phyloP scores from a whole-genome alignment of 2,113 vertebrate genomes.

The Hyperopisus bebe region DNA sequence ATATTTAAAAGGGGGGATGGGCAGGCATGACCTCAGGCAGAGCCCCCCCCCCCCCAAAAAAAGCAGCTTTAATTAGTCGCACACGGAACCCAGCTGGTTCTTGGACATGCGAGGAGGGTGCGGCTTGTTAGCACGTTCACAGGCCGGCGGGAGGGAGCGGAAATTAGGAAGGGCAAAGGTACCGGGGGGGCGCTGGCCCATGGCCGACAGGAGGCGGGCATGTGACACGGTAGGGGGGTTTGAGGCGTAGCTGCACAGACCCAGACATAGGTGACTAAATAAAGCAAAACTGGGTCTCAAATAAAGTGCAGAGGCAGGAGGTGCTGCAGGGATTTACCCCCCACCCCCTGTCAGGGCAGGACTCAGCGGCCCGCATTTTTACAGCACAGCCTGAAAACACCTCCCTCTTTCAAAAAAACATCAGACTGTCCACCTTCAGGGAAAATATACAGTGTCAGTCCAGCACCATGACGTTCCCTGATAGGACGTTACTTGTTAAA shows the following conservation, averaged over 20 bases:
- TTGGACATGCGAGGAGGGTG: background rate
- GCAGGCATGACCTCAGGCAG: background rate
- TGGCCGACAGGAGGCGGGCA: background rate
- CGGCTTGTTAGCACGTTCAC: background rate
- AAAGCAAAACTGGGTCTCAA: background rate
- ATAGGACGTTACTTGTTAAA: background rate
- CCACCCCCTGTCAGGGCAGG: background rate
- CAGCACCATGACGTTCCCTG: no score
- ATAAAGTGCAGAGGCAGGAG: background rate
- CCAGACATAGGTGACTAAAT: background rate
- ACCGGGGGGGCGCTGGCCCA: background rate
- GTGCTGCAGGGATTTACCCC: background rate
- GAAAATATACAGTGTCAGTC: background rate
- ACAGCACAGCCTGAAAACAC: background rate
- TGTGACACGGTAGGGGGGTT: background rate
- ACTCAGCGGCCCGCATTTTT: background rate
- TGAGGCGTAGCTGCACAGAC: background rate
- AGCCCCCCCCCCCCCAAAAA: background rate
- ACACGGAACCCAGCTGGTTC: background rate
- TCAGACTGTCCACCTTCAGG: background rate
- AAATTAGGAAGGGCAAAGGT: background rate
- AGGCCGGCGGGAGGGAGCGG: background rate
- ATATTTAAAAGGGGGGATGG: background rate
- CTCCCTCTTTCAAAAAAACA: background rate
- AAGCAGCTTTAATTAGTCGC: background rate